These are phyloP conservation scores for Porites cylindrica DNA, from an alignment of 92 coral and sea anemone species.

Conservation along the genomic window DNA sequence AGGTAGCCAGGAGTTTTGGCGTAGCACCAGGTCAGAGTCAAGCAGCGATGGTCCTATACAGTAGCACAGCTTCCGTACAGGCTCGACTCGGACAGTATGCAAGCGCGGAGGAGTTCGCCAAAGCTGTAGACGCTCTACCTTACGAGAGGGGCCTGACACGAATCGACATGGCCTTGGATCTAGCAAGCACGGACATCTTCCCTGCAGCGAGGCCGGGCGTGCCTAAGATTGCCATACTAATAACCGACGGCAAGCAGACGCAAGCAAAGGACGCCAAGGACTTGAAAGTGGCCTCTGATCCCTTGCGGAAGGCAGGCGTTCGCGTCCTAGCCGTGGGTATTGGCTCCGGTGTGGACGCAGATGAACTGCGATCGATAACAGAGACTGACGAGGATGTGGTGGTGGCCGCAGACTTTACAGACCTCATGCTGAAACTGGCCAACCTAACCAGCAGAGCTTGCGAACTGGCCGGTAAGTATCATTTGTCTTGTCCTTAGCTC, in stretches of 20 bases:
- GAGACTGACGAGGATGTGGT: conserved; percentile 9
- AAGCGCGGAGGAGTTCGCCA: background rate
- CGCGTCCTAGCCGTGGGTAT: conserved; percentile 38
- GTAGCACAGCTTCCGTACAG: background rate
- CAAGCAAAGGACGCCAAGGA: background rate
- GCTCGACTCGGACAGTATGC: background rate
- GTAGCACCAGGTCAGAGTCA: background rate
- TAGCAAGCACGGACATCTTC: background rate
- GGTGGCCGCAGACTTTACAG: background rate
- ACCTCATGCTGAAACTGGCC: background rate
- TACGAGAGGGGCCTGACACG: background rate
- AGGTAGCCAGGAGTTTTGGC: background rate
- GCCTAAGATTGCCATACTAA: conserved; percentile 5
- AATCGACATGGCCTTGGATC: background rate
- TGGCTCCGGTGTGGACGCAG: conserved; percentile 38
- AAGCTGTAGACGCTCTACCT: background rate
- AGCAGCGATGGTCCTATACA: conserved; percentile 12
- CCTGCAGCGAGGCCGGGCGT: background rate
- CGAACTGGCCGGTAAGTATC: conserved; percentile 9
- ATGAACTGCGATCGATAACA: conserved; percentile 38
- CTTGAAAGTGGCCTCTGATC: background rate
- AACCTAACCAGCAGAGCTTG: conserved; percentile 10
- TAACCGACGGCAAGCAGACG: background rate
- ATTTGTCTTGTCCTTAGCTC: background rate
- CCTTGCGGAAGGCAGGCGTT: conserved; percentile 6